A percentile compares a stretch with the other conserved stretches of the same genome.
Conservation (phyloP, 2,113 vertebrate genomes). For the Anas platyrhynchos region DNA sequence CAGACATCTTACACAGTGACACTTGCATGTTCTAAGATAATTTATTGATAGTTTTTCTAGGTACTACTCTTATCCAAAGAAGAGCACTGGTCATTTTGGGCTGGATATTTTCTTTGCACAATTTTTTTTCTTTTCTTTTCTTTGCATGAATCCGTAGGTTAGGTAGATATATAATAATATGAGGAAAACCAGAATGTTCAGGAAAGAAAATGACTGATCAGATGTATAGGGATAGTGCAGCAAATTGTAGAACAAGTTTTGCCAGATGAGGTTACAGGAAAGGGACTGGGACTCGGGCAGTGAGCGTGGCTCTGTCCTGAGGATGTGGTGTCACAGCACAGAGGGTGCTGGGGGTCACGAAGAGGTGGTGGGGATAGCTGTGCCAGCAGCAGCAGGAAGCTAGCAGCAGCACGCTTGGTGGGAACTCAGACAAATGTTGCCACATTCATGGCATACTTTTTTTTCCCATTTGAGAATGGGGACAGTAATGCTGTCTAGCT, state of each 20-base stretch:
- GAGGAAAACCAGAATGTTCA: not conserved
- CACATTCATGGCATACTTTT: not conserved
- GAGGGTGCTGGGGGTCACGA: rapidly evolving
- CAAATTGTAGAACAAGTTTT: not conserved
- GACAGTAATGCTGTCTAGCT: not conserved
- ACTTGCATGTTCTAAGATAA: not conserved
- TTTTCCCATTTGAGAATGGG: rapidly evolving
- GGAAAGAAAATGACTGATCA: not conserved
- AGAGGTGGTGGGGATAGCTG: rapidly evolving
- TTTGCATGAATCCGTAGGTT: not conserved
- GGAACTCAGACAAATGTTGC: not conserved
- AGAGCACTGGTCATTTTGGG: not conserved
- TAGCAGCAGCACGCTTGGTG: rapidly evolving
- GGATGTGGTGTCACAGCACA: rapidly evolving
- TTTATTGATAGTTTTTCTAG: not conserved
- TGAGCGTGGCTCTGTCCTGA: not conserved
- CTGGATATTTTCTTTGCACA: too few relatives aligned
- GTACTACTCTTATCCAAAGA: not conserved
- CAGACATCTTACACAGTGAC: not conserved
- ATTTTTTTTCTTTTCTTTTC: too few relatives aligned
- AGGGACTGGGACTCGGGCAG: rapidly evolving
- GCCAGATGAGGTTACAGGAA: not conserved
- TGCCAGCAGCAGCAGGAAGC: not conserved
- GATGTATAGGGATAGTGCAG: not conserved
- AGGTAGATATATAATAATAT: not conserved